Conservation (phyloP, 2,797 vertebrate genomes). For the Alca torda region DNA sequence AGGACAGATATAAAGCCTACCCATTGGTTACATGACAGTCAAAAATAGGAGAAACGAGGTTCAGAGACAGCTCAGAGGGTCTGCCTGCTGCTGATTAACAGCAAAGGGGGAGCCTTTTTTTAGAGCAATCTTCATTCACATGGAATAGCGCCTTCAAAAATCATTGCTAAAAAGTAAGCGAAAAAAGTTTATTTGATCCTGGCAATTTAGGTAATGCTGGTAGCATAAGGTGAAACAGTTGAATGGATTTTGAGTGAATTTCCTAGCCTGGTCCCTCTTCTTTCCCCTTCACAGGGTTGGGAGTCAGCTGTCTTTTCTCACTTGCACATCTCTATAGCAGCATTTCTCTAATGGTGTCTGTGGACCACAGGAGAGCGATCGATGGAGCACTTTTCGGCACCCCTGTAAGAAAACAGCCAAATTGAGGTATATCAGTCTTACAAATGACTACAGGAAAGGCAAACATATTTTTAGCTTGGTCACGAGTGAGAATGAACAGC, state of each 20-base stretch:
- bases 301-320: not conserved
- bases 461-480: not conserved
- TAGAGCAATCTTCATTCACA: not conserved
- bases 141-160: not conserved
- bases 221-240: not conserved
- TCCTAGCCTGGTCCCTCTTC: not conserved
- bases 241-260: not conserved
- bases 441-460: fast-evolving
- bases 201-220: not conserved
- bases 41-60: not conserved
- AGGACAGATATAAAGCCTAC: not conserved
- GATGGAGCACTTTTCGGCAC: not conserved
- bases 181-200: not conserved
- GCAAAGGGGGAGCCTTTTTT: not conserved
- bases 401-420: not conserved
- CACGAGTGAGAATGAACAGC: fast-evolving
- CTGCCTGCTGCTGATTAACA: not conserved
- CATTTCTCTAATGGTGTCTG: not conserved
- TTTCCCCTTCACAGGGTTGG: not conserved
- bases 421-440: not conserved
- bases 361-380: not conserved
- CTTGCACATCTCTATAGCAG: not conserved
- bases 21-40: fast-evolving
- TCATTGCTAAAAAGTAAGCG: not conserved
- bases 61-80: not conserved